Evolutionary conservation across 2,888 invertebrate genomes (phyloP), one percentile per base, ranked within the genome.

Genomic region (Calameuta filiformis): DNA sequence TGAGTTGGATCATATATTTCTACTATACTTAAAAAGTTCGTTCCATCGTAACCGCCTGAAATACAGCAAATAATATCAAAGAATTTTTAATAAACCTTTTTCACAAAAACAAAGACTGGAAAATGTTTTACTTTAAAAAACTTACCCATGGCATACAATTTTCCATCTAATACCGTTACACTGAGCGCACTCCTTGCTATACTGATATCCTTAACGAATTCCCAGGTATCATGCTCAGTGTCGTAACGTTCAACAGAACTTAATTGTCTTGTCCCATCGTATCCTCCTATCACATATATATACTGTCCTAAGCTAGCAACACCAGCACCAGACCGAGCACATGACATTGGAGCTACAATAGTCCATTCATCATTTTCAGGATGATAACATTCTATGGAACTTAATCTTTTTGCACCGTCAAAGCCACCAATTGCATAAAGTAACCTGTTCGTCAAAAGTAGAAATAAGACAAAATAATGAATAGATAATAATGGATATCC

Each of bases 221-320:
- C 95, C 98, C 98, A 98, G 1, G 92, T 90, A 89, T 96, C 94
- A 75, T 94, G 94, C 91, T 97, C 97, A 0, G 97, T 97, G 91
- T 97, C 97, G 92, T 96, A 98, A 37, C 95, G 94, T 92, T 98
- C 98, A 23, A 98, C 98, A 0, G 96, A 94, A 78, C 95, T 94
- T 76, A 98, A 93, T 91, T 98, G 98, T 79, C 94, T 94, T 74
- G 94, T 93, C 15, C 97, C 97, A 92, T 98, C 97, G 92, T 97
- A 98, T n/a, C 98, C 98, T 76, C 98, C 98, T 79, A 98, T 96
- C n/a, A 97, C 98, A 92, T 97, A 98, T 83, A 98, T 96, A 90
- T 94, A 96, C 89, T 97, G 97, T 87, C 96, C 96, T 87, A 98
- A 93, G 23, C 96, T 96, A 9, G 96, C 96, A 69, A 97, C 97